Evolutionary conservation across 2,888 invertebrate genomes (phyloP).

Genomic region (Venustoraphidia nigricollis): DNA sequence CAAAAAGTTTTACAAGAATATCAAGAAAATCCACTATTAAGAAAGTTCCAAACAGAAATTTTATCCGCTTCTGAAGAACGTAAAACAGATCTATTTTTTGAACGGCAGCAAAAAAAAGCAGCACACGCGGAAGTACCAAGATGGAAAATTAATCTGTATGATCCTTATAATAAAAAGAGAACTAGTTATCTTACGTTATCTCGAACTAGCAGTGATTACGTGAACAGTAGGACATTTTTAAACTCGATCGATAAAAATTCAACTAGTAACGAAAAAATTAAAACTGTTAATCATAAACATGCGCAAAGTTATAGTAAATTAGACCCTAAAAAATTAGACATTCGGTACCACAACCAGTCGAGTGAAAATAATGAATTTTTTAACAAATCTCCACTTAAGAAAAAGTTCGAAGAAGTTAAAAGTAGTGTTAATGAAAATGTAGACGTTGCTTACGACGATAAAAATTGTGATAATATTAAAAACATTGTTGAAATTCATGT

Average conservation of each 20-base stretch:
- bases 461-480: neutral
- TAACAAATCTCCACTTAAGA: too few relatives aligned
- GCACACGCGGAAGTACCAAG: constrained; percentile 17
- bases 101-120: constrained; percentile 13
- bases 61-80: constrained; percentile 23
- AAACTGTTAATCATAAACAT: too few relatives aligned
- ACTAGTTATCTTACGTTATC: constrained; percentile 13
- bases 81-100: constrained; percentile 10
- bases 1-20: constrained; percentile 47
- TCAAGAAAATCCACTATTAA: constrained; percentile 33
- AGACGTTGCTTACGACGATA: too few relatives aligned
- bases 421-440: too few relatives aligned
- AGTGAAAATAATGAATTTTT: too few relatives aligned
- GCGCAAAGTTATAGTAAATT: too few relatives aligned
- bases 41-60: constrained; percentile 25
- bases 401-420: too few relatives aligned
- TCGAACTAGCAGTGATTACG: constrained; percentile 1
- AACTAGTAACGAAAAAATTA: too few relatives aligned
- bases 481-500: constrained; percentile 2
- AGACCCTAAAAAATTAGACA: too few relatives aligned
- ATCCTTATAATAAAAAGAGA: constrained; percentile 19
- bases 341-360: too few relatives aligned
- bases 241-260: neutral
- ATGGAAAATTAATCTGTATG: constrained; percentile 25
- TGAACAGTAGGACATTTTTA: neutral